These are phyloP conservation scores for Scaptomyza tumidula DNA, from an alignment of 2,888 invertebrate species.

Conservation along the genomic window DNA sequence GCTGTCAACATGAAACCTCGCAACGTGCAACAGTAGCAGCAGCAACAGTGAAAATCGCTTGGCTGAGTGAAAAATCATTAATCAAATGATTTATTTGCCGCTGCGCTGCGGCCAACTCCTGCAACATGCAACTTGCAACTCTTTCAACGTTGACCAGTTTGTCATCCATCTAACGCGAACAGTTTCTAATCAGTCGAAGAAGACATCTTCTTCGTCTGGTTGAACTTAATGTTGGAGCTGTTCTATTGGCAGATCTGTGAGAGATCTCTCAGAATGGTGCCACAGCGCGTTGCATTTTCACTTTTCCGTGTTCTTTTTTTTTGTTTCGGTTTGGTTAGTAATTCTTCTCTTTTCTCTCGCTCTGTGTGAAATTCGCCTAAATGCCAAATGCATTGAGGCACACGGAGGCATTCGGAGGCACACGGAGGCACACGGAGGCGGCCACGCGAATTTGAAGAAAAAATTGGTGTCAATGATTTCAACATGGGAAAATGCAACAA, in stretches of 20 bases:
- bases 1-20: neutral
- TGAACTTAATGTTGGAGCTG: conserved; percentile 26
- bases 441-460: conserved; percentile 38
- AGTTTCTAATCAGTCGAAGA: conserved; percentile 55
- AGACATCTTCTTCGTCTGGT: conserved; percentile 27
- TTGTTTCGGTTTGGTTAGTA: neutral
- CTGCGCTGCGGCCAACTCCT: conserved; percentile 35
- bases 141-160: conserved; percentile 39
- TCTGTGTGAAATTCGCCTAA: conserved; percentile 76
- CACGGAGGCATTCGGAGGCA: too few relatives aligned
- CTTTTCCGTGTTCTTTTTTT: conserved; percentile 55
- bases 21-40: neutral
- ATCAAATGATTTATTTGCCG: conserved; percentile 59
- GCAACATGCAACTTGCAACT: conserved; percentile 7
- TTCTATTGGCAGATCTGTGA: conserved; percentile 57
- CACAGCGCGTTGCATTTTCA: conserved; percentile 59
- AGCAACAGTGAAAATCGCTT: conserved; percentile 18
- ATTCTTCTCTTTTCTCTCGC: neutral
- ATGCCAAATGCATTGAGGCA: conserved; percentile 45
- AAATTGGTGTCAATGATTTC: conserved; percentile 80
- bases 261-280: conserved; percentile 65
- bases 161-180: conserved; percentile 41
- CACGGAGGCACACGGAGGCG: conserved; percentile 51
- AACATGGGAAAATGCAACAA: conserved; percentile 74
- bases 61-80: conserved; percentile 47